Conservation (phyloP, 2,888 invertebrate species). For the Neoascia interrupta region DNA sequence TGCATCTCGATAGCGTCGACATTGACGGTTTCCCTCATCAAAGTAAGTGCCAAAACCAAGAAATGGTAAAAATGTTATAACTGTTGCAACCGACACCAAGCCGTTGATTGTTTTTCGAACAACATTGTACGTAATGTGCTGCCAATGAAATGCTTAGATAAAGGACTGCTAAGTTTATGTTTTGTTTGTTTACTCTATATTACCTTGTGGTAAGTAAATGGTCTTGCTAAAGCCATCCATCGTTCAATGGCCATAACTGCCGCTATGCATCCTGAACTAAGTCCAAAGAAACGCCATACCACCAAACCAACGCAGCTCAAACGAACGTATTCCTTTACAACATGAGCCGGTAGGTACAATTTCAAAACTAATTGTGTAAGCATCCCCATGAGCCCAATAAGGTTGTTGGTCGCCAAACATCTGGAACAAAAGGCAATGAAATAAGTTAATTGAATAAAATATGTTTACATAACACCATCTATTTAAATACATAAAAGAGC, state of each 20-base stretch:
- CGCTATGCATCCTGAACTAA: slow-evolving; percentile 93
- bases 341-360: slow-evolving; percentile 77
- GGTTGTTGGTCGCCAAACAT: slow-evolving; percentile 88
- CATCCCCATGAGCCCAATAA: slow-evolving; percentile 90
- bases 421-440: slow-evolving; percentile 80
- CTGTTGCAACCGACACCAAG: slow-evolving; percentile 85
- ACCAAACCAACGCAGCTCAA: slow-evolving; percentile 81
- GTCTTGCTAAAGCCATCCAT: slow-evolving; percentile 91
- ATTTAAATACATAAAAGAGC: too few species aligned
- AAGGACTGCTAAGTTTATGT: too few species aligned
- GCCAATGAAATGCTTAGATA: too few species aligned
- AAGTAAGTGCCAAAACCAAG: slow-evolving; percentile 88
- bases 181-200: too few species aligned
- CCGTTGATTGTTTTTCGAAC: slow-evolving; percentile 86
- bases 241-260: slow-evolving; percentile 93
- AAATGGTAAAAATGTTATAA: slow-evolving; percentile 88
- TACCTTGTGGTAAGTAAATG: slow-evolving; percentile 94
- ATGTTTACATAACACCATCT: too few species aligned
- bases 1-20: slow-evolving; percentile 88
- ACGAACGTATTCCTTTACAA: slow-evolving; percentile 72
- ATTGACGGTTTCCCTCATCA: slow-evolving; percentile 81
- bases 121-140: slow-evolving; percentile 90
- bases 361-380: slow-evolving; percentile 84
- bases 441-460: too few species aligned
- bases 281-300: slow-evolving; percentile 89